Conservation (phyloP, 2,888 invertebrate species). For the Caenorhabditis doughertyi region DNA sequence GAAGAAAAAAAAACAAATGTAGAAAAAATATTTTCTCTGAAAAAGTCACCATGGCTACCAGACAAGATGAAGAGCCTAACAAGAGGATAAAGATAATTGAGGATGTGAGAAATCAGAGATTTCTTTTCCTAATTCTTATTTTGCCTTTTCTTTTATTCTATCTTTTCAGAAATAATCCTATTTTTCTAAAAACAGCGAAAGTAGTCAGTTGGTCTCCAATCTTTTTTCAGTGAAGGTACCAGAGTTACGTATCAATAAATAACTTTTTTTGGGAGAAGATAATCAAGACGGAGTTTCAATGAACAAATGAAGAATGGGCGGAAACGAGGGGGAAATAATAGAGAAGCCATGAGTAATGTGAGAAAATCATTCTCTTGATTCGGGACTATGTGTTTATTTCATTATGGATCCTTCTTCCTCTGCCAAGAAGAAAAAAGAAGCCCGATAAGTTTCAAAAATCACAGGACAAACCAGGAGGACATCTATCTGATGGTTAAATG, state of each 20-base stretch:
- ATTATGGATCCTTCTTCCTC: constrained; percentile 28
- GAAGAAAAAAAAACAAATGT: not conserved
- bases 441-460: constrained; percentile 56
- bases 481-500: not conserved
- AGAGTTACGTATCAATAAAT: constrained; percentile 29
- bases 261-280: not conserved
- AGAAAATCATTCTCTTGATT: constrained; percentile 57
- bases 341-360: constrained; percentile 57
- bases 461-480: constrained; percentile 2
- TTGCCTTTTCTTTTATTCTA: constrained; percentile 26
- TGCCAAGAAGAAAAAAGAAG: constrained; percentile 16
- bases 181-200: constrained; percentile 43
- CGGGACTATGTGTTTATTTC: constrained; percentile 52
- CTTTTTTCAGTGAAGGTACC: constrained; percentile 13
- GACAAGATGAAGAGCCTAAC: not conserved
- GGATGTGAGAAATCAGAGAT: constrained; percentile 50
- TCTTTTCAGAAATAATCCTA: constrained; percentile 47
- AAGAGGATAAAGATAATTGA: constrained; percentile 45
- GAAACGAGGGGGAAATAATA: not conserved
- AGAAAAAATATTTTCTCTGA: not conserved
- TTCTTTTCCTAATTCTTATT: constrained; percentile 13
- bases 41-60: constrained; percentile 48
- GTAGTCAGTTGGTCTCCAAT: constrained; percentile 20
- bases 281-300: not conserved
- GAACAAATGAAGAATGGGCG: constrained; percentile 15